phyloP scores from a whole-genome alignment of 2,113 vertebrate genomes.

The Smithornis capensis region DNA sequence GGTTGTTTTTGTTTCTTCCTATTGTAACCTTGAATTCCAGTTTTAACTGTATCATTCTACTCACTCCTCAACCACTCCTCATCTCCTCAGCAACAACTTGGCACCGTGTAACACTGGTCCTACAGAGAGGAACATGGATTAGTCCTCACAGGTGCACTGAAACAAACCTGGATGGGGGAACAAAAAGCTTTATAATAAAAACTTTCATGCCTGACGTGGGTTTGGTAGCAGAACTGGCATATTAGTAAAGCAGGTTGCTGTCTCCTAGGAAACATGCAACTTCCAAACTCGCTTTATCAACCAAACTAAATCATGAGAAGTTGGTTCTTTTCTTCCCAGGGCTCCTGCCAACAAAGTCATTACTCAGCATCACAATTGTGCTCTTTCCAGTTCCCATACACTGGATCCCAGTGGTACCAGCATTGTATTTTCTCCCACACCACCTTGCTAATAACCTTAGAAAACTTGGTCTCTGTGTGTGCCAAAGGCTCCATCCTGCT shows the following conservation, averaged over 20 bases:
- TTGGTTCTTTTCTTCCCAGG: background rate
- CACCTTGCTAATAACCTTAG: background rate
- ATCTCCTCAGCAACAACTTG: background rate
- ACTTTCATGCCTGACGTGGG: background rate
- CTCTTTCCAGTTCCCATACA: background rate
- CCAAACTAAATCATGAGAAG: background rate
- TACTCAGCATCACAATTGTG: background rate
- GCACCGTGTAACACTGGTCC: background rate
- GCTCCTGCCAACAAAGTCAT: background rate
- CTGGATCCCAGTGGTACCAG: background rate
- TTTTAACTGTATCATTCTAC: background rate
- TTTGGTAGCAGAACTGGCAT: background rate
- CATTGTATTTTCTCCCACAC: background rate
- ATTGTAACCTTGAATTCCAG: background rate
- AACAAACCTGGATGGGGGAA: background rate
- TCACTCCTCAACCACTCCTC: background rate
- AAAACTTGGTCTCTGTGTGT: background rate
- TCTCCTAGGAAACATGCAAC: background rate
- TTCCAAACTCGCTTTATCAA: background rate
- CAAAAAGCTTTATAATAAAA: background rate
- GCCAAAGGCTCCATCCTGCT: background rate
- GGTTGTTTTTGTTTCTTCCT: background rate
- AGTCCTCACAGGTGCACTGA: background rate
- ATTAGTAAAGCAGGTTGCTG: background rate
- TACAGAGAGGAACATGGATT: rapidly evolving